phyloP scores from a whole-genome alignment of 2,797 vertebrate genomes.

The Eulemur rubriventer region DNA sequence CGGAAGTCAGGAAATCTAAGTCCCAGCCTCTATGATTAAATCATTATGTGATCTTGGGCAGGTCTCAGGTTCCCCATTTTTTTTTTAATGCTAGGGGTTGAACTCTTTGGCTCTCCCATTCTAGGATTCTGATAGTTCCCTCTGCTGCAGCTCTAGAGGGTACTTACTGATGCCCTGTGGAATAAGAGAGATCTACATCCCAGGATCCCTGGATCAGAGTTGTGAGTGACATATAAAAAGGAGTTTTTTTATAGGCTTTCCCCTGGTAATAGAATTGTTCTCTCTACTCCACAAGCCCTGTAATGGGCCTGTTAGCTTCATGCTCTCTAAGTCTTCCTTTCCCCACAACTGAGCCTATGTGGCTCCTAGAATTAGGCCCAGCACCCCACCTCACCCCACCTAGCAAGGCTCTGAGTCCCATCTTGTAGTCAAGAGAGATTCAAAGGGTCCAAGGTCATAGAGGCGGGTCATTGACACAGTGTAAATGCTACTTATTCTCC shows the following conservation, averaged over 20 bases:
- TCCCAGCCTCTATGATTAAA: conserved; percentile 1
- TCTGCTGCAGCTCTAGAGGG: background rate
- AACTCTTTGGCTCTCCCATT: background rate
- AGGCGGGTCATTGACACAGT: background rate
- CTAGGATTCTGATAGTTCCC: background rate
- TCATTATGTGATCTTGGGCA: background rate
- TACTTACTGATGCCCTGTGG: background rate
- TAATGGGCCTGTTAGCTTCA: background rate
- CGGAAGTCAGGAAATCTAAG: conserved; percentile 12
- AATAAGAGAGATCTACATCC: background rate
- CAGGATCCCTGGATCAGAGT: background rate
- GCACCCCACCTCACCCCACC: background rate
- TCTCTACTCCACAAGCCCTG: background rate
- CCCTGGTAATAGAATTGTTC: background rate
- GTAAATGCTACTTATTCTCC: background rate
- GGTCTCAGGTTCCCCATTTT: background rate
- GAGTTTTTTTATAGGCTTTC: background rate
- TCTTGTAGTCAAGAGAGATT: background rate
- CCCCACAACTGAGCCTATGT: background rate
- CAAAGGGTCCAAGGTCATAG: background rate
- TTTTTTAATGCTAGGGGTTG: background rate
- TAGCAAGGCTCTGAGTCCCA: background rate
- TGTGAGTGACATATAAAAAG: background rate
- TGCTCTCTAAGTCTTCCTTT: background rate
- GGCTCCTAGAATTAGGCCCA: background rate